Evolutionary conservation across 2,113 vertebrate species (phyloP).

Genomic region (Tragelaphus buxtoni): DNA sequence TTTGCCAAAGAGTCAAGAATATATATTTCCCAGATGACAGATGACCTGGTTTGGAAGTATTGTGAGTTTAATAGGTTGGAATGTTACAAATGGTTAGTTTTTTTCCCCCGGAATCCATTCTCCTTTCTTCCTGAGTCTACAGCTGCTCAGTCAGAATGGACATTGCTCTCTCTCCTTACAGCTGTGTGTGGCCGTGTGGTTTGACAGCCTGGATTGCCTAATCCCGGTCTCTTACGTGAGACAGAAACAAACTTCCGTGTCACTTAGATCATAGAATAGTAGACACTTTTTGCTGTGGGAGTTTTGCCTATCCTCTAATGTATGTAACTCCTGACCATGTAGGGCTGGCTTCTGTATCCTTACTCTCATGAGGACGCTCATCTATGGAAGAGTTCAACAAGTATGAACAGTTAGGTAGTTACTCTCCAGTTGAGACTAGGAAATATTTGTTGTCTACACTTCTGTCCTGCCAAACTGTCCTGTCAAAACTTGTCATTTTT

Average conservation of each 20-base stretch:
- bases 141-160: not conserved
- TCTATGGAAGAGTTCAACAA: not conserved
- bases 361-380: not conserved
- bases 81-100: not conserved
- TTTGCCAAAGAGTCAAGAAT: not conserved
- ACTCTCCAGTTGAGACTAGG: too few species aligned
- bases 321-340: not conserved
- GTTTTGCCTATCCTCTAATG: not conserved
- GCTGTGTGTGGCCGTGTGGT: too few species aligned
- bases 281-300: not conserved
- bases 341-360: not conserved
- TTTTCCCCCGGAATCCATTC: fast-evolving
- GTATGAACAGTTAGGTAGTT: not conserved
- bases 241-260: not conserved
- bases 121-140: not conserved
- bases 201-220: not conserved
- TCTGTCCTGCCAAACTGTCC: not conserved
- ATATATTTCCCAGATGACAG: not conserved
- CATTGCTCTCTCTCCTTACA: fast-evolving
- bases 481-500: not conserved
- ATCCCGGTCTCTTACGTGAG: not conserved
- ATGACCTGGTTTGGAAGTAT: not conserved
- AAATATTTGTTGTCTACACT: not conserved
- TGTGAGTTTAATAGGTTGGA: not conserved
- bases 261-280: not conserved